Evolutionary conservation across 2,888 invertebrate species (phyloP), one percentile per base, ranked within the genome.

Genomic region (Saturnia japonica): DNA sequence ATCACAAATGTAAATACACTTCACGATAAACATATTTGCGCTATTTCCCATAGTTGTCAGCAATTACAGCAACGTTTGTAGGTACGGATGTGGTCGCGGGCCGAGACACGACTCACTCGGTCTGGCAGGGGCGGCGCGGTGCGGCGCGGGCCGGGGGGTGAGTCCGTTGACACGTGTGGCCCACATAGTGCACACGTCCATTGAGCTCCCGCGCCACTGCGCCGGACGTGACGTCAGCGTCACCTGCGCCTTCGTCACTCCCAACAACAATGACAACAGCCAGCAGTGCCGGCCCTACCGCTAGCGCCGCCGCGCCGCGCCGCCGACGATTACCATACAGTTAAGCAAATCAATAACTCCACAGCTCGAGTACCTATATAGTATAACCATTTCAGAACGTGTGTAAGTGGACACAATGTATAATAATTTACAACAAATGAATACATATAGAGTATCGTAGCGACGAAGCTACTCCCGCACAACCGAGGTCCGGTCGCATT

Each of bases 31-130:
- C 86, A 88, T 85, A 90, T 91, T 91, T 88, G 90, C 85, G 86
- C 86, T 90, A 87, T 91, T 93, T 92, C 91, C 90, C 90, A 90
- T 92, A 91, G 89, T 89, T 88, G 89, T 89, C 87, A 88, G 91
- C 89, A 90, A 92, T 92, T 91, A 91, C 88, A 89, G 83, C 89
- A 86, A 82, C 79, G 85, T 85, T 85, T 80, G 85, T 84, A 81
- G 82, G 83, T 85, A 85, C 80, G 85, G 79, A 82, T 76, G 81
- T 72, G 77, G 72, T 75, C 74, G 78, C 71, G 74, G 70, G 68
- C 74, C 68, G 74, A 68, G 73, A 28, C 25, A 28, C 57, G 25
- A 60, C 57, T 60, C 25, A 60, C 25, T 25, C 57, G 25, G 57
- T 11, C 70, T 67, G 28, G 76, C 70, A 68, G 68, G 45, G 60